A percentile compares a stretch with the other conserved stretches of the same genome.
phyloP scores from a whole-genome alignment of 2,797 vertebrate species.

The Cossypha dichroa region DNA sequence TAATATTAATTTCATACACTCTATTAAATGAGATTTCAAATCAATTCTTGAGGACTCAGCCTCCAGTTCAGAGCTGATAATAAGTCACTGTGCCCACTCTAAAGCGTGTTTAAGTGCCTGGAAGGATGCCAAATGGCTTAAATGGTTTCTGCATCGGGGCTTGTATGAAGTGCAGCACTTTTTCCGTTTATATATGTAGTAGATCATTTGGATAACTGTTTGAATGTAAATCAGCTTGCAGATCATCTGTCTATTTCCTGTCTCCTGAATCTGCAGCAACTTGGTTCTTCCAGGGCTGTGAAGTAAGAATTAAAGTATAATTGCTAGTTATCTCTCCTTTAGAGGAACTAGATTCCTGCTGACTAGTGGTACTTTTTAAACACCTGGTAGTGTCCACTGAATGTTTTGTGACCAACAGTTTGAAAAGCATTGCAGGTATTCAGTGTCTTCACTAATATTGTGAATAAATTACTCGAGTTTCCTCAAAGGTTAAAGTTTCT shows the following conservation, averaged over 20 bases:
- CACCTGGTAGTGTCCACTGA: not conserved
- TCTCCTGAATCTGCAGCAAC: not conserved
- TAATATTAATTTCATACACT: slow-evolving; percentile 30
- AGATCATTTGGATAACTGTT: not conserved
- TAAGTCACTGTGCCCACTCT: not conserved
- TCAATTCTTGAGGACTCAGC: not conserved
- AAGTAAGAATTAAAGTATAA: not conserved
- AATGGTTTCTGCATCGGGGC: slow-evolving; percentile 13
- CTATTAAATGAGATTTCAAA: slow-evolving; percentile 28
- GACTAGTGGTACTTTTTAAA: not conserved
- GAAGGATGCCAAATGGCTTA: slow-evolving; percentile 16
- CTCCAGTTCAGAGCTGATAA: not conserved
- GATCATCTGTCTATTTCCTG: not conserved
- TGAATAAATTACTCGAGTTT: not conserved
- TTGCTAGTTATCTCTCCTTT: not conserved
- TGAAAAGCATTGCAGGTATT: not conserved
- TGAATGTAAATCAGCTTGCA: not conserved
- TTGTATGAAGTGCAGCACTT: slow-evolving; percentile 26
- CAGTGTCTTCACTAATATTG: not conserved
- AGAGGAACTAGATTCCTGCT: not conserved
- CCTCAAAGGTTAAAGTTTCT: not conserved
- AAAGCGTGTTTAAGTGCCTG: not conserved
- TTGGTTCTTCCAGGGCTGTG: not conserved
- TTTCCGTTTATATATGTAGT: not conserved
- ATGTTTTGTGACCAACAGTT: not conserved